Evolutionary conservation across 92 coral and sea anemone species (phyloP).

Genomic region (Parazoanthus swiftii): DNA sequence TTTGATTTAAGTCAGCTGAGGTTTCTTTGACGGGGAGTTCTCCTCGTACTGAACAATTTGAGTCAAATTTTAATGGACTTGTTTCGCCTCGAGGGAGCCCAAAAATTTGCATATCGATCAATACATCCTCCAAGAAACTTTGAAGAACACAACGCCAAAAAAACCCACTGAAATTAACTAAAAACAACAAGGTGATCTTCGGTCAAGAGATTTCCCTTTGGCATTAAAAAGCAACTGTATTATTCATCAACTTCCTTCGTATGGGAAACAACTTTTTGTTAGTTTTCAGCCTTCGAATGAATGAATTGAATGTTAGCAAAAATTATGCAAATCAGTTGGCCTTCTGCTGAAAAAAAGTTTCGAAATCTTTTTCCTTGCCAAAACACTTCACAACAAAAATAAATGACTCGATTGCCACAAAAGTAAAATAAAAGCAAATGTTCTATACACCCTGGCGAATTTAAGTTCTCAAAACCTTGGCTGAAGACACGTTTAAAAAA

Average conservation of each 20-base stretch:
- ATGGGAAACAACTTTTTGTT: constrained; percentile 38
- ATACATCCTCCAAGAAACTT: constrained; percentile 20
- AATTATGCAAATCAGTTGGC: constrained; percentile 57
- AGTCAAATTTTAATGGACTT: constrained; percentile 46
- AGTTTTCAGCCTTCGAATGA: constrained; percentile 66
- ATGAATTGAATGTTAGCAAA: constrained; percentile 62
- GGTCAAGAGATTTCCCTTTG: neutral
- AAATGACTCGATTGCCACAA: neutral
- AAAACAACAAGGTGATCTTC: constrained; percentile 5
- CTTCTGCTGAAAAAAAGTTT: constrained; percentile 72
- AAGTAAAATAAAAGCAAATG: constrained; percentile 1
- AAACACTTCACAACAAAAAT: constrained; percentile 29
- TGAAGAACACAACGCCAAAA: neutral
- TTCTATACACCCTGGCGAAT: neutral
- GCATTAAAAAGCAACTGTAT: constrained; percentile 6
- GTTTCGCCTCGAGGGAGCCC: constrained; percentile 30
- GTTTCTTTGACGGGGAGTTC: constrained; percentile 21
- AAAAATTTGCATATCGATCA: constrained; percentile 35
- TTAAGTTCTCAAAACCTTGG: neutral
- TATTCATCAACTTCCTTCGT: constrained; percentile 3
- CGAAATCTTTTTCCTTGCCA: constrained; percentile 58
- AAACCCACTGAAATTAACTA: constrained; percentile 16
- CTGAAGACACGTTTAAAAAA: constrained; percentile 1
- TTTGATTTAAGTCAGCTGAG: neutral
- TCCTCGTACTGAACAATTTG: constrained; percentile 25